These are phyloP conservation scores for Cromileptes altivelis DNA, from an alignment of 2,113 vertebrate species.

Conservation along the genomic window DNA sequence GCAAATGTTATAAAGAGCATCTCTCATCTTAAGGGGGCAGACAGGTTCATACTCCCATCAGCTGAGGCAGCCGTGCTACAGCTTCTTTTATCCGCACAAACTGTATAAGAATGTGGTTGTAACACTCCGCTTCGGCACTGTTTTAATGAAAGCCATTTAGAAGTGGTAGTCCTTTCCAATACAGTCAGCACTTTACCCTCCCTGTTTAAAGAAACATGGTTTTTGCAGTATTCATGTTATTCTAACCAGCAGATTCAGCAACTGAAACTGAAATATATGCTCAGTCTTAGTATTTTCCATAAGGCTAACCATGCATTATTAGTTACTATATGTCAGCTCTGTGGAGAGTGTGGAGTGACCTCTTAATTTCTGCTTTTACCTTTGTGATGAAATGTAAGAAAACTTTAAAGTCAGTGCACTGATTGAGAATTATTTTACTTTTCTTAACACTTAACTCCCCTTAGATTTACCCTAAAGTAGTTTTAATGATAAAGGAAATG, in stretches of 20 bases:
- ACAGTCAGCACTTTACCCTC: neutral
- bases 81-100: neutral
- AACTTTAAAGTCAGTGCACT: neutral
- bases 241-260: neutral
- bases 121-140: neutral
- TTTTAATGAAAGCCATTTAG: neutral
- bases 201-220: neutral
- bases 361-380: no score
- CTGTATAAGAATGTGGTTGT: neutral
- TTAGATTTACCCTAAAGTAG: neutral
- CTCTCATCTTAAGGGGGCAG: neutral
- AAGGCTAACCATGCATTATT: neutral
- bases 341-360: neutral
- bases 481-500: neutral
- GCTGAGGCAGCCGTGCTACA: neutral
- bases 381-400: neutral
- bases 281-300: neutral
- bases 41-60: neutral
- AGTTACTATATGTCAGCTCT: neutral
- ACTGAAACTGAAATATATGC: no score
- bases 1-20: slow-evolving; percentile 8
- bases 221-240: neutral
- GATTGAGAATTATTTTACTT: neutral
- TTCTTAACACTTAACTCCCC: neutral
- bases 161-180: neutral